Conservation (phyloP, 2,888 invertebrate species). For the Drosophila stalkeri region DNA sequence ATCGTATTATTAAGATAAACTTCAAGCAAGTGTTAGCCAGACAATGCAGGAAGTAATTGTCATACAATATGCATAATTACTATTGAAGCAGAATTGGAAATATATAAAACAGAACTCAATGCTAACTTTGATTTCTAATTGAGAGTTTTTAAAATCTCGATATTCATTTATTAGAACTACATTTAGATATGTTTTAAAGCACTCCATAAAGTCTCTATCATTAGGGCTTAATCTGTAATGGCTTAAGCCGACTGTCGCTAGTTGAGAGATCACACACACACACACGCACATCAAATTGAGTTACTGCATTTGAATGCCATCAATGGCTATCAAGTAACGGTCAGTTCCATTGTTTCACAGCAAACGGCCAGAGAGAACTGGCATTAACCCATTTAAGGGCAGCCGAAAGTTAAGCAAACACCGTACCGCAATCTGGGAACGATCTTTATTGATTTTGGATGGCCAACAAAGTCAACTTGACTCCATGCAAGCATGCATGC, state of each 20-base stretch:
- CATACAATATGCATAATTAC: conserved; percentile 15
- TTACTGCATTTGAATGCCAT: conserved; percentile 61
- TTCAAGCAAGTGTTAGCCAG: conserved; percentile 36
- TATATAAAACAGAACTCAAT: not conserved
- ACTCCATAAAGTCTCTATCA: not conserved
- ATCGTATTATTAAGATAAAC: conserved; percentile 49
- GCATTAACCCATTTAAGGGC: conserved; percentile 71
- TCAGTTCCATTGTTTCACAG: conserved; percentile 65
- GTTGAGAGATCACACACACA: conserved; percentile 1
- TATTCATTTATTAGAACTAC: not conserved
- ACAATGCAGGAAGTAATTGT: conserved; percentile 51
- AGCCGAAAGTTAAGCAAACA: conserved; percentile 60
- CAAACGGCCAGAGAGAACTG: conserved; percentile 22
- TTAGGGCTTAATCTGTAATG: not conserved
- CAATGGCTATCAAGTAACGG: conserved; percentile 59
- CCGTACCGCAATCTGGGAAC: conserved; percentile 62
- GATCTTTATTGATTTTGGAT: conserved; percentile 79
- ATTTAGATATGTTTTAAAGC: not conserved
- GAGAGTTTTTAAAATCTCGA: not conserved
- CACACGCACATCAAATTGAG: conserved; percentile 46
- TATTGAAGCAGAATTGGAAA: not conserved
- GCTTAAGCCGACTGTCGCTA: not conserved
- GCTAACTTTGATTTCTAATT: not conserved
- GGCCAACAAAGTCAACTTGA: conserved; percentile 35
- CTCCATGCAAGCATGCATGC: conserved; percentile 33